Conservation (phyloP, 2,113 vertebrate genomes). For the Epinephelus moara region DNA sequence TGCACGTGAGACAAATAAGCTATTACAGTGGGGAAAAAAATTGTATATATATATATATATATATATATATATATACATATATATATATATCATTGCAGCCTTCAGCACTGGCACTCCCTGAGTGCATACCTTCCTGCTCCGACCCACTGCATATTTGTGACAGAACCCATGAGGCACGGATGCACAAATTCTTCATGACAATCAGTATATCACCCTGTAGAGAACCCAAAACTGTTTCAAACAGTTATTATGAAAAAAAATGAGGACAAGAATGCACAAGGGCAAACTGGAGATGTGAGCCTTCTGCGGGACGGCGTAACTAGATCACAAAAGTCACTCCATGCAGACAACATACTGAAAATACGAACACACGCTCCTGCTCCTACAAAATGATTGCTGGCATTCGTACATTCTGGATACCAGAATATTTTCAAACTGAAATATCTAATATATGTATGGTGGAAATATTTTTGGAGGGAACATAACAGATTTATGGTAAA, state of each 20-base stretch:
- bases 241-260: slow-evolving; percentile 21
- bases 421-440: neutral
- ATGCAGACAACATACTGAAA: slow-evolving; percentile 2
- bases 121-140: slow-evolving; percentile 23
- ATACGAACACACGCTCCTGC: neutral
- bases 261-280: slow-evolving; percentile 45
- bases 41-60: too few relatives aligned
- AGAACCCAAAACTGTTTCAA: slow-evolving; percentile 39
- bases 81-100: neutral
- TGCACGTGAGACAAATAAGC: slow-evolving; percentile 13
- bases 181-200: slow-evolving; percentile 42
- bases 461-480: neutral
- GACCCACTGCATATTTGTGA: slow-evolving; percentile 57
- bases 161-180: slow-evolving; percentile 49
- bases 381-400: neutral
- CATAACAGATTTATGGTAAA: neutral
- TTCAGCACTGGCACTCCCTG: neutral
- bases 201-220: slow-evolving; percentile 32
- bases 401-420: neutral
- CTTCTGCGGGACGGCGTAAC: slow-evolving; percentile 24
- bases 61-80: neutral
- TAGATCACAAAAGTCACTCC: slow-evolving; percentile 26
- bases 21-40: neutral
- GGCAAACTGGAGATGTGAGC: slow-evolving; percentile 46
- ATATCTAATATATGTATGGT: neutral